phyloP scores from a whole-genome alignment of 2,797 vertebrate genomes.

The Acanthis flammea region DNA sequence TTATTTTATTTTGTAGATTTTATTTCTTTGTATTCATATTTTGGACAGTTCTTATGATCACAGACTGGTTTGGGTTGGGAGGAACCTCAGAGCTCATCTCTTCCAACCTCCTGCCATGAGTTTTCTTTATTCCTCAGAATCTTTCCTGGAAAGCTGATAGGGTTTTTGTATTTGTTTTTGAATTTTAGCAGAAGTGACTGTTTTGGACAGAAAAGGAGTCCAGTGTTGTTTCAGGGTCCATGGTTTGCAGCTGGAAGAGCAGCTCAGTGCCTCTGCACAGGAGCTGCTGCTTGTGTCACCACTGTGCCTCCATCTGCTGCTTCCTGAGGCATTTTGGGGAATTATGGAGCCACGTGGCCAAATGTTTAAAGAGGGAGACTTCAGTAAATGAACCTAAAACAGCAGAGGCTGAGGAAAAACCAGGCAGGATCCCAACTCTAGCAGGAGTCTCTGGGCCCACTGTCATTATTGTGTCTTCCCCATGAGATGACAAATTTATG shows the following conservation, averaged over 20 bases:
- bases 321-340: neutral
- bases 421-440: constrained; percentile 8
- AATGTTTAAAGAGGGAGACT: neutral
- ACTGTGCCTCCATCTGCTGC: neutral
- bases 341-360: neutral
- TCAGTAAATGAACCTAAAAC: neutral
- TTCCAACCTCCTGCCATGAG: neutral
- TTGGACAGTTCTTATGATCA: neutral
- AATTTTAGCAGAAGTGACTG: neutral
- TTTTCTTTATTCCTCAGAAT: neutral
- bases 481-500: neutral
- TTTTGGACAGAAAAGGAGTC: neutral
- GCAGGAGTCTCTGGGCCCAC: neutral
- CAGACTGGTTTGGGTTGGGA: neutral
- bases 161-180: neutral
- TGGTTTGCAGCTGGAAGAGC: neutral
- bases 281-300: neutral
- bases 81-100: neutral
- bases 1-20: neutral
- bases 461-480: constrained; percentile 7
- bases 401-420: neutral
- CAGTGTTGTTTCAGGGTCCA: neutral
- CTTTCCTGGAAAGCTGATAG: neutral
- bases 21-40: neutral
- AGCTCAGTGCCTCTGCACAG: neutral